Conservation (phyloP, 2,888 invertebrate genomes). For the Hirtodrosophila confusa region DNA sequence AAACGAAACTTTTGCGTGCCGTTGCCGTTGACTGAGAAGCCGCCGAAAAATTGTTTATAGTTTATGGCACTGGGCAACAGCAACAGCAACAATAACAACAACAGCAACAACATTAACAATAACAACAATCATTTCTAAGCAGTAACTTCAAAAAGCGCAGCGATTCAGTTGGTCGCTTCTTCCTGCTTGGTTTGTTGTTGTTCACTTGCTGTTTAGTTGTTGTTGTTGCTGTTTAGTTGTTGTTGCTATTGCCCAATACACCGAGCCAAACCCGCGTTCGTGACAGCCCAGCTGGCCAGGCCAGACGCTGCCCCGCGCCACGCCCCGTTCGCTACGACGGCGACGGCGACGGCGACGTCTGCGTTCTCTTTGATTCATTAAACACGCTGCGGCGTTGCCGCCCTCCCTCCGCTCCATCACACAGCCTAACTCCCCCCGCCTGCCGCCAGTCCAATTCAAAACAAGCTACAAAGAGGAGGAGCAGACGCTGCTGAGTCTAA, state of each 20-base stretch:
- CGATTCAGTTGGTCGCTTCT: constrained; percentile 76
- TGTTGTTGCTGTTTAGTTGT: constrained; percentile 10
- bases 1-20: constrained; percentile 74
- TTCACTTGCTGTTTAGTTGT: constrained; percentile 20
- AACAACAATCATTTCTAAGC: constrained; percentile 34
- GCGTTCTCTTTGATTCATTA: constrained; percentile 62
- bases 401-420: neutral
- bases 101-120: constrained; percentile 16
- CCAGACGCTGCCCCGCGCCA: constrained; percentile 15
- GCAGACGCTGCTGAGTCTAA: constrained; percentile 41
- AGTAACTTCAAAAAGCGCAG: constrained; percentile 67
- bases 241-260: constrained; percentile 49
- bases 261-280: constrained; percentile 63
- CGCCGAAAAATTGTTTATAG: constrained; percentile 74
- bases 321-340: neutral
- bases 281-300: constrained; percentile 69
- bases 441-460: constrained; percentile 28
- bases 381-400: constrained; percentile 44
- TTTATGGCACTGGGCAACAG: constrained; percentile 42
- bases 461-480: constrained; percentile 20
- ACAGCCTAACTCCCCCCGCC: neutral
- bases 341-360: constrained; percentile 23
- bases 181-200: constrained; percentile 57
- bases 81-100: constrained; percentile 27
- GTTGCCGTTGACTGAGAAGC: constrained; percentile 66